Conservation (phyloP, 2,888 invertebrate species). For the Mylabris sibirica region DNA sequence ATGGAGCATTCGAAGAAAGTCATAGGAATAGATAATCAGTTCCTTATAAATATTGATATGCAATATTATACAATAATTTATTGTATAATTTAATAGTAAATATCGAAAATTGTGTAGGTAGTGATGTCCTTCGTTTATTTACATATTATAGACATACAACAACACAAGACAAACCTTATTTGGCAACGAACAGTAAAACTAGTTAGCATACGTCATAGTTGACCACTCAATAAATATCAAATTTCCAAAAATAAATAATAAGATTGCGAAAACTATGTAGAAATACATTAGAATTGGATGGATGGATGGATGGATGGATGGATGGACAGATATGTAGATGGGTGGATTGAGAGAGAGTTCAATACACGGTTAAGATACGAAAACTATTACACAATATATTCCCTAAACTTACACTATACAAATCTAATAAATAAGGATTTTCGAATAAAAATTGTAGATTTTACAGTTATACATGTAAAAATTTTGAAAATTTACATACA, state of each 20-base stretch:
- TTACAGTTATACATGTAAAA: background rate
- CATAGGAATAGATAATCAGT: constrained; percentile 1
- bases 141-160: background rate
- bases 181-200: constrained; percentile 40
- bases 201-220: constrained; percentile 38
- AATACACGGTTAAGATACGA: background rate
- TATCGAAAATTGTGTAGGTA: constrained; percentile 38
- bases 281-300: background rate
- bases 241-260: constrained; percentile 16
- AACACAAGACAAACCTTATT: constrained; percentile 40
- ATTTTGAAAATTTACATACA: background rate
- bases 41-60: background rate
- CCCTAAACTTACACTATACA: background rate
- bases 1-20: background rate
- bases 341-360: background rate
- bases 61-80: background rate
- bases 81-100: constrained; percentile 6
- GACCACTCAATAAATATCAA: constrained; percentile 11
- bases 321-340: too few relatives aligned
- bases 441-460: background rate
- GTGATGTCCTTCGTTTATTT: constrained; percentile 41
- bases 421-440: background rate
- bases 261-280: constrained; percentile 19
- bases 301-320: too few relatives aligned
- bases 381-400: background rate